Evolutionary conservation across 1,140 invertebrate species (phyloP).

Genomic region (Drosophila yakuba): DNA sequence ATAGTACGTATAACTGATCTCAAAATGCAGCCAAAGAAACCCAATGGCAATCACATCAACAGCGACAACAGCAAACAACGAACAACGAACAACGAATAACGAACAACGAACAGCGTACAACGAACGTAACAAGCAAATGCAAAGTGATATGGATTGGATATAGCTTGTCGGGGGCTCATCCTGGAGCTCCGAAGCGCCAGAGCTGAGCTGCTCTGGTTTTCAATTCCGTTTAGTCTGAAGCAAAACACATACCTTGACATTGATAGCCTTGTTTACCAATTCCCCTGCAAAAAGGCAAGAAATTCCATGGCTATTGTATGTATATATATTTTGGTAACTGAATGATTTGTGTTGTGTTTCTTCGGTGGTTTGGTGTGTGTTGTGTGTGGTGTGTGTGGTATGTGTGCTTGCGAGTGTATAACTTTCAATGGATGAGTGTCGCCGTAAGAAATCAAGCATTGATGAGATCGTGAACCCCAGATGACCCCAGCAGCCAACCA

Average conservation of each 20-base stretch:
- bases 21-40: conserved; percentile 30
- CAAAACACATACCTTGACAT: conserved; percentile 96
- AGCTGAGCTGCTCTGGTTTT: conserved; percentile 55
- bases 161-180: conserved; percentile 42
- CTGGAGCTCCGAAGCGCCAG: conserved; percentile 44
- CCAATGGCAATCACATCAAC: conserved; percentile 57
- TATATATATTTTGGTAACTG: conserved; percentile 78
- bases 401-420: conserved; percentile 30
- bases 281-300: conserved; percentile 94
- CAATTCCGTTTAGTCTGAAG: conserved; percentile 66
- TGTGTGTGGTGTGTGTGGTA: background rate
- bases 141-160: conserved; percentile 64
- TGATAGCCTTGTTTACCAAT: conserved; percentile 99
- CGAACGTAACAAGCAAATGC: conserved; percentile 77
- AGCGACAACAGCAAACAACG: conserved; percentile 67
- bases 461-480: conserved; percentile 21
- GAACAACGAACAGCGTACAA: conserved; percentile 46
- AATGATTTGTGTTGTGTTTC: conserved; percentile 40
- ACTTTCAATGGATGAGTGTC: conserved; percentile 43
- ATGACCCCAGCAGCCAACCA: conserved; percentile 22
- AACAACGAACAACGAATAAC: conserved; percentile 27
- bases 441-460: conserved; percentile 47
- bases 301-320: conserved; percentile 84
- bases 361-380: background rate
- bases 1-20: conserved; percentile 7